A percentile compares a stretch with the other conserved stretches of the same genome.
Conservation (phyloP, 2,888 invertebrate genomes). For the Drosophila mercatorum region DNA sequence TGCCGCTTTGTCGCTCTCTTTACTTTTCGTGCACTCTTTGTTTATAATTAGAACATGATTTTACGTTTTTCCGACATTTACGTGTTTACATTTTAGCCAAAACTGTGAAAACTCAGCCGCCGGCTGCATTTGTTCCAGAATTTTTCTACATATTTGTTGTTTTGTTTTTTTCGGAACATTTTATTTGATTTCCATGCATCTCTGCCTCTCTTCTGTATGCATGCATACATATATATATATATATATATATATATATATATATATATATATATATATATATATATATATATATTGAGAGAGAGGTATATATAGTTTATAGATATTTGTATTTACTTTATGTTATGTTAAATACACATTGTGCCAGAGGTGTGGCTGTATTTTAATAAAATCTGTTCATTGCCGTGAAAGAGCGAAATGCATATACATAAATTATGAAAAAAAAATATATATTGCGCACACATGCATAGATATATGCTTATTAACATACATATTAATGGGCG, state of each 20-base stretch:
- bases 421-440: conserved; percentile 8
- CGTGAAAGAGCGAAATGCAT: conserved; percentile 15
- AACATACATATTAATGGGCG: neutral
- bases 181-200: conserved; percentile 35
- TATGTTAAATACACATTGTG: neutral
- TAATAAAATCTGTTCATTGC: conserved; percentile 27
- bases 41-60: conserved; percentile 79
- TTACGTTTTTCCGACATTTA: conserved; percentile 65
- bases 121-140: conserved; percentile 78
- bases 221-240: conserved; percentile 3
- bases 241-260: conserved; percentile 11
- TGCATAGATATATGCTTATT: conserved; percentile 21
- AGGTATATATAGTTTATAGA: conserved; percentile 15
- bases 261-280: neutral
- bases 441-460: conserved; percentile 5
- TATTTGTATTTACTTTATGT: conserved; percentile 16
- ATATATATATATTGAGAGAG: conserved; percentile 6
- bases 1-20: neutral
- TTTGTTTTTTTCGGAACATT: conserved; percentile 23
- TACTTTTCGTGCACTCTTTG: conserved; percentile 21
- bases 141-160: conserved; percentile 33
- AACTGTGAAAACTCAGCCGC: conserved; percentile 63
- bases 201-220: conserved; percentile 10
- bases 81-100: conserved; percentile 69
- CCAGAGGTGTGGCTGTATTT: conserved; percentile 20